phyloP scores from a whole-genome alignment of 2,797 vertebrate genomes.

The Agapornis canus region DNA sequence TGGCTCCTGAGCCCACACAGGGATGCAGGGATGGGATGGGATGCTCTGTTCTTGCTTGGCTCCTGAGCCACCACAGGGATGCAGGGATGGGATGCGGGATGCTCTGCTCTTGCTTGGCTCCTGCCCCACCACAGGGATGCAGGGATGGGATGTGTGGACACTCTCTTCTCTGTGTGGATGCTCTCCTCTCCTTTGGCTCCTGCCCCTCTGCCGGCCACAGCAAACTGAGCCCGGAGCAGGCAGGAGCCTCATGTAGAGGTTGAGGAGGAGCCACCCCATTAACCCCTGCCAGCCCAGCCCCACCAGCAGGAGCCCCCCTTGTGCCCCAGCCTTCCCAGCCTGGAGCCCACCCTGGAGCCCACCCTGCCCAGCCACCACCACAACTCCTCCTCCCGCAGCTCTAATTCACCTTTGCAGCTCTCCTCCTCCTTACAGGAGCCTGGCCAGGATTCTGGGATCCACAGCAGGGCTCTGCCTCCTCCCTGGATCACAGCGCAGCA shows the following conservation, averaged over 20 bases:
- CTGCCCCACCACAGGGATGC: too few relatives aligned
- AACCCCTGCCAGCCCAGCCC: not conserved
- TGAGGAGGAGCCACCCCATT: constrained; percentile 51
- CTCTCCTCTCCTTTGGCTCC: not conserved
- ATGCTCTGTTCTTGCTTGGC: not conserved
- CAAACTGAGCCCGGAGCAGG: not conserved
- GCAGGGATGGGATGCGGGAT: too few relatives aligned
- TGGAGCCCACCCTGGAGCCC: not conserved
- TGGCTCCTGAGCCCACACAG: not conserved
- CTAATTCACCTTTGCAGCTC: not conserved
- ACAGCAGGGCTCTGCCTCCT: not conserved
- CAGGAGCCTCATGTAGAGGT: constrained; percentile 1
- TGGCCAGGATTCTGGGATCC: not conserved
- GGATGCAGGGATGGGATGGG: not conserved
- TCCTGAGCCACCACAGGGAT: not conserved
- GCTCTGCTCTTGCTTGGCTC: too few relatives aligned
- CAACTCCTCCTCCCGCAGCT: not conserved
- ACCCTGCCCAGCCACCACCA: not conserved
- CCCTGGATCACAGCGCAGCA: not conserved
- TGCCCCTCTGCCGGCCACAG: not conserved
- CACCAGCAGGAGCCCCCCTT: not conserved
- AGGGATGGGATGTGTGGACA: not conserved
- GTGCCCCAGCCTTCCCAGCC: not conserved
- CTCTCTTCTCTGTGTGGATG: not conserved
- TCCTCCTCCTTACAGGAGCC: not conserved